Conservation (phyloP, 2,797 vertebrate species). For the Sibirionetta formosa region DNA sequence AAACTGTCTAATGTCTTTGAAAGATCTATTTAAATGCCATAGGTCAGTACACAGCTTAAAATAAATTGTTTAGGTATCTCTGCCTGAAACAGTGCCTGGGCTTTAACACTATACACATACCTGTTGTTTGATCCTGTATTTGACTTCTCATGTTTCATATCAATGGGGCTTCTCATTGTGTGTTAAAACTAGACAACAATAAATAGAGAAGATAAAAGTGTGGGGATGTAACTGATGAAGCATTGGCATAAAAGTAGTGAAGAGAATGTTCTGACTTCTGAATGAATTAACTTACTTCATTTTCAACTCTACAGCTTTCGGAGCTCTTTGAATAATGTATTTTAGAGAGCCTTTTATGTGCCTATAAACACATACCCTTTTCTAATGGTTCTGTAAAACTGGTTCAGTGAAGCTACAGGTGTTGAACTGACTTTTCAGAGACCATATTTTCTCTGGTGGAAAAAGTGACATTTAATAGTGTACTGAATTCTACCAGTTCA, state of each 20-base stretch:
- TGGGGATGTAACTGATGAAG: neutral
- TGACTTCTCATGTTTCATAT: too few relatives aligned
- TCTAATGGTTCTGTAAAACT: neutral
- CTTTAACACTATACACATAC: too few relatives aligned
- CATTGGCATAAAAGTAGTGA: neutral
- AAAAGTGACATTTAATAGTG: neutral
- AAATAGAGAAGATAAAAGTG: neutral
- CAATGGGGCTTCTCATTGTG: too few relatives aligned
- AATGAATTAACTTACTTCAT: neutral
- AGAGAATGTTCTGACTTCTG: neutral
- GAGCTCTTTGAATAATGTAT: neutral
- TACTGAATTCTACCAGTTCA: neutral
- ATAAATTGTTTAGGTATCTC: neutral
- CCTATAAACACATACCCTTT: neutral
- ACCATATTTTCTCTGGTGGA: neutral
- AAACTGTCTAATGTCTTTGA: neutral
- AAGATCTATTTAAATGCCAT: neutral
- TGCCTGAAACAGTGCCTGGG: too few relatives aligned
- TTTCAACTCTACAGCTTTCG: neutral
- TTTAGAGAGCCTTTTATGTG: neutral
- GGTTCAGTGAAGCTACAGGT: neutral
- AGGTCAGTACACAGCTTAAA: neutral
- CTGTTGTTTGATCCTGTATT: too few relatives aligned
- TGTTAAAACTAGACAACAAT: too few relatives aligned
- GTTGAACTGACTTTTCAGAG: neutral